Conservation (phyloP, 2,888 invertebrate species). For the Nesidiocoris tenuis region DNA sequence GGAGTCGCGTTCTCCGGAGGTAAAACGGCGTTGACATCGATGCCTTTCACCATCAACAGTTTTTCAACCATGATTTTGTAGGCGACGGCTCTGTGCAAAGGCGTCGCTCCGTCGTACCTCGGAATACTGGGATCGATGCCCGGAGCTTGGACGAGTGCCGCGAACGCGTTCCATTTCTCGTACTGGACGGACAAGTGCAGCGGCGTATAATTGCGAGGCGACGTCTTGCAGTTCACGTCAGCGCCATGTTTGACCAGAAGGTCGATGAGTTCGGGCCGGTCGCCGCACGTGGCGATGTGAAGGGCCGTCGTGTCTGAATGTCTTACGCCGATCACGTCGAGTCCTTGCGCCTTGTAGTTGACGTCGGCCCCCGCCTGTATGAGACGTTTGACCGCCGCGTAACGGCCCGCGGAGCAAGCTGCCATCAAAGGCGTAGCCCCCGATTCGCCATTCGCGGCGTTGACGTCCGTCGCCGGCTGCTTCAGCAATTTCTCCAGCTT, state of each 20-base stretch:
- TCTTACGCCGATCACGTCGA: neutral
- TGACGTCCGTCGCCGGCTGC: too few relatives aligned
- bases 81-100: neutral
- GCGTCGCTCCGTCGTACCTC: neutral
- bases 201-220: neutral
- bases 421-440: slow-evolving; percentile 16
- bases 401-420: slow-evolving; percentile 4
- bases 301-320: neutral
- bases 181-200: neutral
- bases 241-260: slow-evolving; percentile 6
- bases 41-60: neutral
- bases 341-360: neutral
- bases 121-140: neutral
- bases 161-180: neutral
- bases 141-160: neutral
- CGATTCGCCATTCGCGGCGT: neutral
- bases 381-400: neutral
- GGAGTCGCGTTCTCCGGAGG: neutral
- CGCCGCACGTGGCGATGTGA: neutral
- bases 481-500: too few relatives aligned
- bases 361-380: slow-evolving; percentile 1
- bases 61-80: neutral
- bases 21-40: neutral
- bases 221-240: slow-evolving; percentile 1
- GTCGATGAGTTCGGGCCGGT: neutral